Evolutionary conservation across 2,888 invertebrate genomes (phyloP), one percentile per base, ranked within the genome.

Genomic region (Eilema griseolum): DNA sequence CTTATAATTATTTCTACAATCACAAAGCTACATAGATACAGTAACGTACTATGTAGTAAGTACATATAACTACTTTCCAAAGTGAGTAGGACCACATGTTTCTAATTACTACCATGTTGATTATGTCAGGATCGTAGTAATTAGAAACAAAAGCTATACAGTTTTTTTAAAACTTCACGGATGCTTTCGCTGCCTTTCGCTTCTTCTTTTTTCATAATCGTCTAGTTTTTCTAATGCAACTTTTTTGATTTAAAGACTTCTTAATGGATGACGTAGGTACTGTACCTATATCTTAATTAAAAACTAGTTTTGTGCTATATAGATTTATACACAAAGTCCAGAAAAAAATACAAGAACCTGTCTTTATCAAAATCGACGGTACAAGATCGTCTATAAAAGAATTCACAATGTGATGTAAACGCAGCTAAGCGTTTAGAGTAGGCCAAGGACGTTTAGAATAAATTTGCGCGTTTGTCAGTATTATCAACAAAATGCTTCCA

Each of bases 241-340:
- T 62, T 41, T 1, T 11, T 20, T 20, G 20, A 59, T 7, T 41
- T 41, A 52, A 3, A 7, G 28, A 52, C 52, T 64, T 52, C 12
- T 28, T n/a, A 28, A 52, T 31, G 8, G 12, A 31, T 0, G 14
- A n/a, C 3, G 52, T 52, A 33, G 33, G 10, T 33, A 8, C 33
- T 12, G 33, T 37, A 37, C 1, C 12, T 12, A 12, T 8, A 16
- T 14, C 5, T 41, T 4, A 41, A 56, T 16, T 12, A 8, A 65
- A 64, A 52, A 65, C 64, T 31, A 31, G 52, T 65, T 52, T 23
- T 56, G 31, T 52, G n/a, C n/a, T n/a, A n/a, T n/a, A n/a, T n/a
- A 31, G 14, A 64, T 31, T 14, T 20, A n/a, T 5, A 26, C 2
- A 64, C 1, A 52, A 26, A 26, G 37, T 41, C 20, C 16, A 23